Evolutionary conservation across 2,888 invertebrate genomes (phyloP).

Genomic region (Acanthosepion lycidas): DNA sequence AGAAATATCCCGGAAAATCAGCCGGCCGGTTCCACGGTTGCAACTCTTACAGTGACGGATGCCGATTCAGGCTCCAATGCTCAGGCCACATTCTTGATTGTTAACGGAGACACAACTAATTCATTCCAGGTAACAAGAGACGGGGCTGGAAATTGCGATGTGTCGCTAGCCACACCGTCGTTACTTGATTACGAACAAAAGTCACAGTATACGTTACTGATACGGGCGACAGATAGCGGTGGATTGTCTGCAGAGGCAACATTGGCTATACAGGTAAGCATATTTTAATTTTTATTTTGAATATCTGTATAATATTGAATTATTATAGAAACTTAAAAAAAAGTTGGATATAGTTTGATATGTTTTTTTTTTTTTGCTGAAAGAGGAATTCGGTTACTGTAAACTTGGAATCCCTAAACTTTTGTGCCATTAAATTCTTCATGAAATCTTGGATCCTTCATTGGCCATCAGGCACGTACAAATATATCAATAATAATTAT

Average conservation of each 20-base stretch:
- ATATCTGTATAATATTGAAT: too few relatives aligned
- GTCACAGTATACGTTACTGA: constrained; percentile 38
- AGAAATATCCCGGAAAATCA: constrained; percentile 58
- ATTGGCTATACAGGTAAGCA: constrained; percentile 54
- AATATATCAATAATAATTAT: too few relatives aligned
- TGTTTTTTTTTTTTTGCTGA: too few relatives aligned
- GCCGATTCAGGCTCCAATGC: constrained; percentile 56
- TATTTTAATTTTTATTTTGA: too few relatives aligned
- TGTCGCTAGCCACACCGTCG: not conserved
- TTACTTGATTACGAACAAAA: constrained; percentile 46
- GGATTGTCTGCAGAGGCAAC: constrained; percentile 51
- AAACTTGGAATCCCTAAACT: too few relatives aligned
- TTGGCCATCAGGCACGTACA: too few relatives aligned
- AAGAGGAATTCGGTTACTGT: too few relatives aligned
- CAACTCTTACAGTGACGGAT: constrained; percentile 61
- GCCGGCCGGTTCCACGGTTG: constrained; percentile 53
- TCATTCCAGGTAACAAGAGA: constrained; percentile 51
- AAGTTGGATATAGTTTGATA: too few relatives aligned
- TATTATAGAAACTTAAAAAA: too few relatives aligned
- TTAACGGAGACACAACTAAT: constrained; percentile 55
- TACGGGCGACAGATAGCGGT: constrained; percentile 50
- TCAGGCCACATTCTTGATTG: constrained; percentile 52
- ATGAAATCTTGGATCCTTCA: too few relatives aligned
- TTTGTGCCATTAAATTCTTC: too few relatives aligned
- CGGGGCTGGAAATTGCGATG: not conserved